Evolutionary conservation across 2,888 invertebrate genomes (phyloP), one percentile per base, ranked within the genome.

Genomic region (Parnassius mnemosyne): DNA sequence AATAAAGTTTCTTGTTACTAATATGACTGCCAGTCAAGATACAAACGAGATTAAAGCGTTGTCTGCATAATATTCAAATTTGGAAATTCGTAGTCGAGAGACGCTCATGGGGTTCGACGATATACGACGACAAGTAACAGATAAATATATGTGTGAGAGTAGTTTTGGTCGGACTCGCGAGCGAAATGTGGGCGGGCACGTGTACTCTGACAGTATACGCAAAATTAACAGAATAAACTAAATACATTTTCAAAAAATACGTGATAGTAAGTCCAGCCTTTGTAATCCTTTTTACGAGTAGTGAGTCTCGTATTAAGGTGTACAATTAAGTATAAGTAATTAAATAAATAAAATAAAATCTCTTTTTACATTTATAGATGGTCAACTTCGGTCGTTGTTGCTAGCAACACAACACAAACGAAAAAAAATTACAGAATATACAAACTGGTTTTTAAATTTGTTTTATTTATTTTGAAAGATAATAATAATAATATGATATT

Each of bases 131-230:
- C 85, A 85, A 84, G 80, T 85, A 81, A 68, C 74, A 80, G 77
- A 81, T 80, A 79, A 85, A 85, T 86, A 83, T 81, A 77, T 81
- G 86, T 85, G 85, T 80, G 88, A 78, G 57, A 80, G 83, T 88
- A 87, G 87, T 87, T 85, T 85, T 80, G 81, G 82, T 74, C 77
- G 76, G 81, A 81, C 75, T 82, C 85, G 85, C 84, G 83, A 79
- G 79, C 75, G 76, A 78, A 73, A 77, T 78, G 85, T 83, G 88
- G 84, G 85, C 78, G 85, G 81, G 73, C 71, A 77, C 71, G 71
- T 68, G 69, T 70, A 66, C 62, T 44, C 64, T 61, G 9, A 10
- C 47, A 83, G 87, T 79, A 82, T 69, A 85, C 58, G 69, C 12
- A 12, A 67, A 64, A 65, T 61, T 53, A 60, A n/a, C 52, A 77